These are phyloP conservation scores for Epinotia demarniana DNA, from an alignment of 2,888 invertebrate species.

Conservation along the genomic window DNA sequence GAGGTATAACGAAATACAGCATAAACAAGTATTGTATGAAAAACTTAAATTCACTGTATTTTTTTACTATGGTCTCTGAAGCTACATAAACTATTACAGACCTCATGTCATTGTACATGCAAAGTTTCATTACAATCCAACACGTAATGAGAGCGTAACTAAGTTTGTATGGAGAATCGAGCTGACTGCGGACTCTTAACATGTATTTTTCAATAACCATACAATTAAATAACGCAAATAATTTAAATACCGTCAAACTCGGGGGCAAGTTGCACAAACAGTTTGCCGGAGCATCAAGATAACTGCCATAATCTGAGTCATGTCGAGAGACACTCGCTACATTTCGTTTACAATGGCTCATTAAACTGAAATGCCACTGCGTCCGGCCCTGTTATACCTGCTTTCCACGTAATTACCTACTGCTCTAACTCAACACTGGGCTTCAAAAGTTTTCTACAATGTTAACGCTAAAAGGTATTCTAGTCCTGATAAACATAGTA, in stretches of 20 bases:
- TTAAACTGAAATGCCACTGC: constrained; percentile 59
- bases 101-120: too few relatives aligned
- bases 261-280: constrained; percentile 42
- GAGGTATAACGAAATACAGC: too few relatives aligned
- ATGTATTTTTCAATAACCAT: not conserved
- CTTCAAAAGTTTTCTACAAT: constrained; percentile 53
- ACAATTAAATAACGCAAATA: not conserved
- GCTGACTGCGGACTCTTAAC: too few relatives aligned
- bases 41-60: too few relatives aligned
- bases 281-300: constrained; percentile 49
- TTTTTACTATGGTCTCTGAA: too few relatives aligned
- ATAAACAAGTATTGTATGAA: too few relatives aligned
- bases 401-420: constrained; percentile 52
- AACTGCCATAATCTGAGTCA: constrained; percentile 46
- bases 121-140: too few relatives aligned
- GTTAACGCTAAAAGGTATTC: constrained; percentile 45
- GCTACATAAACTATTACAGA: too few relatives aligned
- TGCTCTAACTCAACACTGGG: constrained; percentile 42
- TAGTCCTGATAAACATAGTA: constrained; percentile 32
- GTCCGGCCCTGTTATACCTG: constrained; percentile 49
- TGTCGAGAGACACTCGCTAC: constrained; percentile 51
- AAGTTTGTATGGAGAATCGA: too few relatives aligned
- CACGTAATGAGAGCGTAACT: too few relatives aligned
- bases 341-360: constrained; percentile 64
- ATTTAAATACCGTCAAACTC: constrained; percentile 19